Evolutionary conservation across 2,113 vertebrate species (phyloP).

Genomic region (Phylloscopus trochilus): DNA sequence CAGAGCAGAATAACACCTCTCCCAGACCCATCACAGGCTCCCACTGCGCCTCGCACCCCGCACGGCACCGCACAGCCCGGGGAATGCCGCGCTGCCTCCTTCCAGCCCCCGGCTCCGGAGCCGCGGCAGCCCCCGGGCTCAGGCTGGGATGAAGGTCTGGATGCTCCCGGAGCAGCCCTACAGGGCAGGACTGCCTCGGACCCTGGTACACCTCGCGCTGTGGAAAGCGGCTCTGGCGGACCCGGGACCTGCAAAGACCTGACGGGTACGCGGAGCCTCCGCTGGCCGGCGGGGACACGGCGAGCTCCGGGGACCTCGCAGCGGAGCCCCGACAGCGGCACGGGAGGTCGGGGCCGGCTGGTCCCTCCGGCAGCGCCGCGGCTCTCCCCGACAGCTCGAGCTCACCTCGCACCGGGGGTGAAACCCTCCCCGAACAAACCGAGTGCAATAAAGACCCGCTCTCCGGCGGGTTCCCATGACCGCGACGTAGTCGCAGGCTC

Average conservation of each 20-base stretch:
- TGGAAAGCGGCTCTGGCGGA: background rate
- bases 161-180: fast-evolving
- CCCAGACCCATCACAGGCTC: fast-evolving
- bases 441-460: background rate
- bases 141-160: background rate
- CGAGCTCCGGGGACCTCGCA: background rate
- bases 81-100: background rate
- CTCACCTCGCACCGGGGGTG: background rate
- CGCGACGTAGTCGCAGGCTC: background rate
- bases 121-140: background rate
- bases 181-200: background rate
- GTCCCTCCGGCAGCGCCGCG: background rate
- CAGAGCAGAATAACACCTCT: background rate
- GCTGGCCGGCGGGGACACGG: background rate
- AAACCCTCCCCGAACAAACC: fast-evolving
- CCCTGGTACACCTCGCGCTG: fast-evolving
- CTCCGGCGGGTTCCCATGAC: fast-evolving
- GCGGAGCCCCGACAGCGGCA: background rate
- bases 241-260: background rate
- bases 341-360: background rate
- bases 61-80: background rate
- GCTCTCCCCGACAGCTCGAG: background rate
- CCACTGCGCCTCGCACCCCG: background rate
- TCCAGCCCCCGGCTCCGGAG: background rate
- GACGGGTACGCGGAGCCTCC: background rate